phyloP scores from a whole-genome alignment of 2,797 vertebrate genomes.

The Decapterus maruadsi region DNA sequence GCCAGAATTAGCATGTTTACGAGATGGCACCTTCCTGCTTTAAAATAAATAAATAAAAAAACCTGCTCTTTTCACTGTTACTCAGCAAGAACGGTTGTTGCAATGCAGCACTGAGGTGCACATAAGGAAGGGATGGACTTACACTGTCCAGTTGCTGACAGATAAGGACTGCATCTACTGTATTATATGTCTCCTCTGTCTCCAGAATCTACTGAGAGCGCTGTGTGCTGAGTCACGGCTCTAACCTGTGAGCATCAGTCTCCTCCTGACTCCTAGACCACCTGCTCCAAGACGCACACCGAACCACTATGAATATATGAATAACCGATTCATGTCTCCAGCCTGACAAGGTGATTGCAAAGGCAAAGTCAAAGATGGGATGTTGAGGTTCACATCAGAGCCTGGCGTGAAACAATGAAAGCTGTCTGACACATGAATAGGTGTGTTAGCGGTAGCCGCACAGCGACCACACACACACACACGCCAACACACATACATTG shows the following conservation, averaged over 20 bases:
- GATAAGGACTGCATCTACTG: slow-evolving; percentile 8
- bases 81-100: slow-evolving; percentile 73
- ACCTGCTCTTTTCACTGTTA: slow-evolving; percentile 50
- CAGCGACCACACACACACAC: slow-evolving; percentile 28
- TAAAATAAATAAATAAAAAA: slow-evolving; percentile 30
- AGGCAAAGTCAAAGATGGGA: slow-evolving; percentile 39
- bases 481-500: slow-evolving; percentile 26
- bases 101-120: slow-evolving; percentile 68
- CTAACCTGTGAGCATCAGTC: slow-evolving; percentile 35
- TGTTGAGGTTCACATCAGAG: slow-evolving; percentile 34
- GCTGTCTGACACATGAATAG: slow-evolving; percentile 39
- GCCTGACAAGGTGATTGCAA: slow-evolving; percentile 62
- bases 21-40: slow-evolving; percentile 49
- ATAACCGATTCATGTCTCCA: slow-evolving; percentile 51
- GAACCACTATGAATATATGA: slow-evolving; percentile 62
- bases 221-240: slow-evolving; percentile 68
- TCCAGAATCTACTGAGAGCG: slow-evolving; percentile 14
- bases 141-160: slow-evolving; percentile 38
- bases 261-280: slow-evolving; percentile 62
- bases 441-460: slow-evolving; percentile 32
- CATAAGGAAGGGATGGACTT: slow-evolving; percentile 41
- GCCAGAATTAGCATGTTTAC: slow-evolving; percentile 69
- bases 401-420: slow-evolving; percentile 21
- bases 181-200: slow-evolving; percentile 12
- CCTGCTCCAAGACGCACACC: slow-evolving; percentile 52